These are phyloP conservation scores for Anomalospiza imberbis DNA, from an alignment of 2,797 vertebrate species.

Conservation along the genomic window DNA sequence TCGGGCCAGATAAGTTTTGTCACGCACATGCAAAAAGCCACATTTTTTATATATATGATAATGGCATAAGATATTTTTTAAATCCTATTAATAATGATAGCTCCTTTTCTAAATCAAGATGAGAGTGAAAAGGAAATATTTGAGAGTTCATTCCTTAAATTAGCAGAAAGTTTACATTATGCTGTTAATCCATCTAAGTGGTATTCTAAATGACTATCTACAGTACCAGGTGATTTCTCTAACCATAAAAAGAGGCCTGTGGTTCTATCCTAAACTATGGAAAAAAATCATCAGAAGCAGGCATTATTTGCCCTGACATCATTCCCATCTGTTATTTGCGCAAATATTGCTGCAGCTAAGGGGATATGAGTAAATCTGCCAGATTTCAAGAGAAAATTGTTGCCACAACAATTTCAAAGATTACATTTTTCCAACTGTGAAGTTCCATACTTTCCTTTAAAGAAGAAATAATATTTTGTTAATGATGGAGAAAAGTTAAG, in stretches of 20 bases:
- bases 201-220: neutral
- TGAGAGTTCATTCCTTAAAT: neutral
- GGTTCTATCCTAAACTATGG: neutral
- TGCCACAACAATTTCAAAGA: neutral
- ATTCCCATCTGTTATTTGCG: neutral
- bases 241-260: neutral
- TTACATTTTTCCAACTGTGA: neutral
- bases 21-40: fast-evolving
- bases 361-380: neutral
- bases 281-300: neutral
- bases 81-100: neutral
- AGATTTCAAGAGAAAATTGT: neutral
- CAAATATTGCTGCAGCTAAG: neutral
- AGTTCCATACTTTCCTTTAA: neutral
- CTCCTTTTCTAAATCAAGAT: neutral
- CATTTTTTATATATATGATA: neutral
- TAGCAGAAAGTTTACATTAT: neutral
- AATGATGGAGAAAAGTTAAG: neutral
- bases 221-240: neutral
- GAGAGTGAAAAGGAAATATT: neutral
- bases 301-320: neutral
- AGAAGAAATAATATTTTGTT: neutral
- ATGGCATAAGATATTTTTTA: neutral
- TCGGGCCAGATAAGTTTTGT: neutral
- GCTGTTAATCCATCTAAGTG: neutral